These are phyloP conservation scores for Orientallactaga sibirica DNA, from an alignment of 2,797 vertebrate species.

Conservation along the genomic window DNA sequence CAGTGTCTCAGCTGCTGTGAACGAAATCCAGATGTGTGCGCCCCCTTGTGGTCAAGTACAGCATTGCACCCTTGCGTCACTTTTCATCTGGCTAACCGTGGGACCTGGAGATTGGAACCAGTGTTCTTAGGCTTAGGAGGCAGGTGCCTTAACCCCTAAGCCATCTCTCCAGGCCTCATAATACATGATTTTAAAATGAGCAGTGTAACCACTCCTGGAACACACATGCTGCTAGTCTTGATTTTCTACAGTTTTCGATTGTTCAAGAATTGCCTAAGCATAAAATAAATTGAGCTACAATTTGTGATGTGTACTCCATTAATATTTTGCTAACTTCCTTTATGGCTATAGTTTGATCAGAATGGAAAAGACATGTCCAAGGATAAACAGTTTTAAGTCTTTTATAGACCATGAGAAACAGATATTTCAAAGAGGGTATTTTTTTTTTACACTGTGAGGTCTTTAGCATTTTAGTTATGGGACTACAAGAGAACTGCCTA, in stretches of 20 bases:
- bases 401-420: slow-evolving; percentile 64
- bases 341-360: slow-evolving; percentile 61
- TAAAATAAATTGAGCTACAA: slow-evolving; percentile 41
- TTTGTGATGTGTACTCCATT: slow-evolving; percentile 44
- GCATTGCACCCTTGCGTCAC: no score
- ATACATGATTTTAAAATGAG: neutral
- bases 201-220: neutral
- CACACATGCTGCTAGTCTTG: neutral
- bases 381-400: slow-evolving; percentile 32
- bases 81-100: no score
- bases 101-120: no score
- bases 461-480: neutral
- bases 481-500: no score
- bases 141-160: no score
- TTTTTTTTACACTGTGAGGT: neutral
- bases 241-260: slow-evolving; percentile 23
- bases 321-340: slow-evolving; percentile 60
- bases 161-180: neutral
- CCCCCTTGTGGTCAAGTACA: no score
- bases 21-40: no score
- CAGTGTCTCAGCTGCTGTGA: no score
- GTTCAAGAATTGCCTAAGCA: slow-evolving; percentile 52
- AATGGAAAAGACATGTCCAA: slow-evolving; percentile 11
- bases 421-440: neutral
- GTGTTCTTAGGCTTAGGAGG: no score